phyloP scores from a whole-genome alignment of 2,888 invertebrate genomes.

The Aspidiotus destructor region DNA sequence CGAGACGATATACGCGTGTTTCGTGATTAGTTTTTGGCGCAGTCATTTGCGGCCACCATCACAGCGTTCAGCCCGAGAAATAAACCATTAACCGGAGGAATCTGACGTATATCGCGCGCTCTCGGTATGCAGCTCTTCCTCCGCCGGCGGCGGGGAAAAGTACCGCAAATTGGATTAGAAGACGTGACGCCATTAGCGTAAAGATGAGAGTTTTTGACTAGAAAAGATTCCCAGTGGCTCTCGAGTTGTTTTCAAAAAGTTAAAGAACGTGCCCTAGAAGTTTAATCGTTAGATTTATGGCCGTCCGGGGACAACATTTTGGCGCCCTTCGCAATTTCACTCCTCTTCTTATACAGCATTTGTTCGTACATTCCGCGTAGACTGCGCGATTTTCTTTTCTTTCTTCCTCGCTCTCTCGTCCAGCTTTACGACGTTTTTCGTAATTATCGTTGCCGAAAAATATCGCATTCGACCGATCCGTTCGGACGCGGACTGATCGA shows the following conservation, averaged over 20 bases:
- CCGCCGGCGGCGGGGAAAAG: conserved; percentile 13
- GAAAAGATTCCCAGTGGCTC: conserved; percentile 33
- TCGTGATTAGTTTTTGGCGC: conserved; percentile 30
- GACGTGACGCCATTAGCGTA: conserved; percentile 44
- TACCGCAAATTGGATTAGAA: conserved; percentile 44
- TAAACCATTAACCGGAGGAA: conserved; percentile 22
- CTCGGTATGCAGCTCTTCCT: conserved; percentile 14
- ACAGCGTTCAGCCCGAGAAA: conserved; percentile 5
- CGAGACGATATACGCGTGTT: conserved; percentile 8
- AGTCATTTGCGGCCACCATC: conserved; percentile 22
- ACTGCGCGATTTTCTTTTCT: too few species aligned
- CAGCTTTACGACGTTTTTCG: not conserved
- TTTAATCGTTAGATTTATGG: conserved; percentile 33
- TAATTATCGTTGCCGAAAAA: not conserved
- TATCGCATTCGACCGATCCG: too few species aligned
- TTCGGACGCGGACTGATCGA: too few species aligned
- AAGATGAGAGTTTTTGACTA: conserved; percentile 33
- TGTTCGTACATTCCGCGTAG: too few species aligned
- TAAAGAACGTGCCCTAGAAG: conserved; percentile 32
- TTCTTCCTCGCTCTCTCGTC: not conserved
- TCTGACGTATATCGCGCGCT: not conserved
- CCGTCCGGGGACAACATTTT: conserved; percentile 32
- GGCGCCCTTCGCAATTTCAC: conserved; percentile 32
- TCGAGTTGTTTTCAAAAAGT: conserved; percentile 33
- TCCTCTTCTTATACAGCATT: conserved; percentile 17